These are phyloP conservation scores for Ophioninae sp. DNA, from an alignment of 2,888 invertebrate genomes.

Conservation along the genomic window DNA sequence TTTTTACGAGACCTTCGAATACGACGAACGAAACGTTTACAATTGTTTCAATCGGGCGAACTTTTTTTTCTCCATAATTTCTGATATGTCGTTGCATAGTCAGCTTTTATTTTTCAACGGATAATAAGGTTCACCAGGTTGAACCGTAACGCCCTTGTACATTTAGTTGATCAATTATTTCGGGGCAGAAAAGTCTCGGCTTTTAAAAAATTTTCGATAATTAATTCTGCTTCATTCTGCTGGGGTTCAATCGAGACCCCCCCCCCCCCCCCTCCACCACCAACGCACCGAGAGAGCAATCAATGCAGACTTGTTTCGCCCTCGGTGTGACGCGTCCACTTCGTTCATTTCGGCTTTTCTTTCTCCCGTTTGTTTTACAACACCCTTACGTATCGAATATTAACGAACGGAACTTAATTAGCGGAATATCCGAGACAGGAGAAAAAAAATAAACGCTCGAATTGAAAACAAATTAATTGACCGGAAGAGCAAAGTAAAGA, in stretches of 20 bases:
- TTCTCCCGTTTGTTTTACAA: neutral
- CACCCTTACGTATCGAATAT: conserved; percentile 13
- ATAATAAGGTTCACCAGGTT: neutral
- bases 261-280: neutral
- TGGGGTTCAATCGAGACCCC: neutral
- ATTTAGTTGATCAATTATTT: conserved; percentile 11
- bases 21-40: neutral
- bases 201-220: conserved; percentile 25
- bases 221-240: conserved; percentile 44
- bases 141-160: too few species aligned
- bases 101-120: neutral
- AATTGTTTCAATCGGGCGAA: neutral
- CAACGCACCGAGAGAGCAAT: conserved; percentile 38
- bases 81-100: neutral
- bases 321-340: neutral
- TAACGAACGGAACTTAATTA: neutral
- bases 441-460: neutral
- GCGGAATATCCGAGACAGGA: neutral
- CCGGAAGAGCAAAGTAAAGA: neutral
- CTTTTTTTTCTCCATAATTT: neutral
- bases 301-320: conserved; percentile 43
- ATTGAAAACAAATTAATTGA: neutral
- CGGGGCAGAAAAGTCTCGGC: neutral
- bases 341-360: conserved; percentile 1
- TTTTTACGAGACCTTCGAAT: neutral